These are phyloP conservation scores for Diadegma fenestrale DNA, from an alignment of 2,888 invertebrate genomes.

Conservation along the genomic window DNA sequence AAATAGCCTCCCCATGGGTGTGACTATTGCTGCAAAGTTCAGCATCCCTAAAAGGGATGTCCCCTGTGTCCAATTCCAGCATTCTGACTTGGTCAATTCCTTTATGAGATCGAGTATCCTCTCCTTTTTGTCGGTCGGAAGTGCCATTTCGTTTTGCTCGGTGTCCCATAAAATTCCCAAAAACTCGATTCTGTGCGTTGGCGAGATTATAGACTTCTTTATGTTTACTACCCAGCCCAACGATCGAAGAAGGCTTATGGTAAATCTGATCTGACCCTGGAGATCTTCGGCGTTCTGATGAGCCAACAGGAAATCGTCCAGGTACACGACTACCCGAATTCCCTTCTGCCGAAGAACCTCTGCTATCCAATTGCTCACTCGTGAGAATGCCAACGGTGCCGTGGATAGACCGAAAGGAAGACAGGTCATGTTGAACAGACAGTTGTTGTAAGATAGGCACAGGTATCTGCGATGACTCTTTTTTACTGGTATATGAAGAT, in stretches of 20 bases:
- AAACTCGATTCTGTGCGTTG: neutral
- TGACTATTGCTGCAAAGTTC: no score
- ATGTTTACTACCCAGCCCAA: slow-evolving; percentile 1
- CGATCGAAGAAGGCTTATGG: neutral
- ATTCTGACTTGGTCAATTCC: neutral
- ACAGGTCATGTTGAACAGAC: neutral
- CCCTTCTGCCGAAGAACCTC: neutral
- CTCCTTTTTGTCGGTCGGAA: neutral
- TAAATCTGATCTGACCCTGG: neutral
- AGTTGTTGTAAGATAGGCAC: neutral
- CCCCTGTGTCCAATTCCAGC: neutral
- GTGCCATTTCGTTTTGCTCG: neutral
- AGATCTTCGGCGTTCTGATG: neutral
- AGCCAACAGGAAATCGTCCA: neutral
- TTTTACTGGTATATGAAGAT: neutral
- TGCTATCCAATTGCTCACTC: slow-evolving; percentile 5
- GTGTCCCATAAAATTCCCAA: neutral
- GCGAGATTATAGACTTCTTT: neutral
- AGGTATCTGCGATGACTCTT: slow-evolving; percentile 7
- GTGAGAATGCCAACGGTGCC: neutral
- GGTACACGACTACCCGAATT: neutral
- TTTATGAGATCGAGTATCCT: neutral
- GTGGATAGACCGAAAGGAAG: neutral
- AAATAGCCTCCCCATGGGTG: no score
- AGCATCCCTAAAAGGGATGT: neutral